Evolutionary conservation across 92 coral and sea anemone species (phyloP), one percentile per base, ranked within the genome.

Genomic region (Scolanthus callimorphus): DNA sequence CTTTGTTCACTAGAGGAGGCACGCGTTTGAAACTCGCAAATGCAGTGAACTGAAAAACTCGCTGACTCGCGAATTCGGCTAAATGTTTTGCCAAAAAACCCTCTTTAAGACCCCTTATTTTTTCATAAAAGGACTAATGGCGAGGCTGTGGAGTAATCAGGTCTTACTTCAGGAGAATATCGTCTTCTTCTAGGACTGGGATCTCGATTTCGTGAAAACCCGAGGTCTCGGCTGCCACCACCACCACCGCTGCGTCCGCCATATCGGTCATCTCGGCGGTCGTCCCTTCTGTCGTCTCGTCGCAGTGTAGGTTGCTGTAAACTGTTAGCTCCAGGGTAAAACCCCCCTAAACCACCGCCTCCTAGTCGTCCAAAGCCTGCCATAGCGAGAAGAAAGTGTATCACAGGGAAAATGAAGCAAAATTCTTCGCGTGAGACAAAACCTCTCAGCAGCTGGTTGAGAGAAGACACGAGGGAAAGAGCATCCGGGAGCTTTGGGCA

Each of bases 121-220:
- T n/a, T n/a, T n/a, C n/a, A n/a, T n/a, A n/a, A n/a, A n/a, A n/a
- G n/a, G n/a, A n/a, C n/a, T n/a, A n/a, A n/a, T n/a, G n/a, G n/a
- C n/a, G n/a, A n/a, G n/a, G n/a, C n/a, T n/a, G n/a, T n/a, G n/a
- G n/a, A n/a, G n/a, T n/a, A n/a, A n/a, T n/a, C n/a, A n/a, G n/a
- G n/a, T 20, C 77, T 70, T 70, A 70, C 77, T 44, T 70, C 69
- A n/a, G 77, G 77, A 31, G 77, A 70, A 70, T 59, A 70, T 59
- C 77, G 30, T 15, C 69, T 29, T 46, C 67, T 47, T 48, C 77
- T 49, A 2, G 77, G 69, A 23, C 69, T 60, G 3, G 57, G 38
- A n/a, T 50, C 69, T 46, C 68, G 76, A 30, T 60, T 19, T 9
- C 23, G 52, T 4, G 19, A 10, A 4, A 20, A 11, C 17, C 23